These are phyloP conservation scores for Eurystomus glaucurus DNA, from an alignment of 2,797 vertebrate species.

Conservation along the genomic window DNA sequence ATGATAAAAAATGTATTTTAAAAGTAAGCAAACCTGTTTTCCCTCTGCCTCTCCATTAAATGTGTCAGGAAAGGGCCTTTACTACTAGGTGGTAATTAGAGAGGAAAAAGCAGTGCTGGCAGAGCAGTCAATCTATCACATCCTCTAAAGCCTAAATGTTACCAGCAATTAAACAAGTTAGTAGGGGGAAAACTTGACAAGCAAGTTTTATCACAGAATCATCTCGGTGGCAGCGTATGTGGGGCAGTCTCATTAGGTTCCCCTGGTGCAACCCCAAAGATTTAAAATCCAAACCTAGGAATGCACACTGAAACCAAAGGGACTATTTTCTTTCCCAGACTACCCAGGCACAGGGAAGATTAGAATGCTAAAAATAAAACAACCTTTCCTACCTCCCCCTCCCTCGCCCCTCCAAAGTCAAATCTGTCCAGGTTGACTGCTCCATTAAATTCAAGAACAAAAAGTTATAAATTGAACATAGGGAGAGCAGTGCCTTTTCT, in stretches of 20 bases:
- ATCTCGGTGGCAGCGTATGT: background rate
- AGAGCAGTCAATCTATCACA: constrained; percentile 51
- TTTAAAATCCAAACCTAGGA: constrained; percentile 22
- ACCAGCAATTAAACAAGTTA: constrained; percentile 54
- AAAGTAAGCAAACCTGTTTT: constrained; percentile 60
- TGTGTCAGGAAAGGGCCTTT: constrained; percentile 69
- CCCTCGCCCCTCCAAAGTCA: constrained; percentile 71
- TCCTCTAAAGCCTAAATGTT: constrained; percentile 32
- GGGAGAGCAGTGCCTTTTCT: constrained; percentile 80
- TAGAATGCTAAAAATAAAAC: constrained; percentile 75
- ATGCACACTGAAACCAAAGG: background rate
- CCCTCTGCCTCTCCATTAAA: constrained; percentile 55
- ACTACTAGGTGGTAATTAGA: constrained; percentile 67
- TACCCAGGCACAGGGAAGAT: constrained; percentile 30
- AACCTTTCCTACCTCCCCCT: constrained; percentile 61
- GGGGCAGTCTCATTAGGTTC: constrained; percentile 27
- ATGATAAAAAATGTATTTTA: constrained; percentile 55
- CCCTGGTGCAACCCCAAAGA: background rate
- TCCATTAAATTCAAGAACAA: constrained; percentile 91
- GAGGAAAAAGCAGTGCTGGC: constrained; percentile 55
- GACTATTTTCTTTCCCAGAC: constrained; percentile 23
- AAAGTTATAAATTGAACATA: constrained; percentile 91
- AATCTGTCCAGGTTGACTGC: constrained; percentile 89
- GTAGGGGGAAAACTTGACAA: constrained; percentile 4
- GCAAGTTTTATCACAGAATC: constrained; percentile 50